These are phyloP conservation scores for Melitaea cinxia DNA, from an alignment of 1,140 invertebrate species.

Conservation along the genomic window DNA sequence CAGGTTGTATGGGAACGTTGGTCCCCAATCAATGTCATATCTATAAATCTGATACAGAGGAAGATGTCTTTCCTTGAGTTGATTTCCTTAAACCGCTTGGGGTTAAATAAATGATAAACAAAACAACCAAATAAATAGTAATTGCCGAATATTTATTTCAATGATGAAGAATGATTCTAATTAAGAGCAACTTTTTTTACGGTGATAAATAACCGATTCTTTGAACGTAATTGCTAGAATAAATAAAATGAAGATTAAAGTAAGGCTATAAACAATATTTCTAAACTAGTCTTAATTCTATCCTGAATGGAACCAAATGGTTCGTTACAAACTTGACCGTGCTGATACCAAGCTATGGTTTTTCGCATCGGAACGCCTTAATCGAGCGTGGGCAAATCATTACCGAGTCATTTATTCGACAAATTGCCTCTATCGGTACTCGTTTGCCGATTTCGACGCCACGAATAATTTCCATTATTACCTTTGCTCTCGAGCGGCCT, in stretches of 20 bases:
- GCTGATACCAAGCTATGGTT: conserved; percentile 13
- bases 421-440: conserved; percentile 68
- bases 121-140: too few relatives aligned
- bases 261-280: not conserved
- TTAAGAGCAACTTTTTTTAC: too few relatives aligned
- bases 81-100: too few relatives aligned
- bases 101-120: too few relatives aligned
- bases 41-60: too few relatives aligned
- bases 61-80: too few relatives aligned
- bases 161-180: too few relatives aligned
- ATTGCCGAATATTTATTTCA: too few relatives aligned
- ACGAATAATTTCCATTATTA: conserved; percentile 67
- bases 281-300: not conserved
- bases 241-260: not conserved
- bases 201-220: too few relatives aligned
- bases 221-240: too few relatives aligned
- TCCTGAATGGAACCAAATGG: not conserved
- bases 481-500: conserved; percentile 48
- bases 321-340: conserved; percentile 17
- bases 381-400: conserved; percentile 39
- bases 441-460: conserved; percentile 48
- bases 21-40: too few relatives aligned
- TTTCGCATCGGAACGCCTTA: conserved; percentile 25
- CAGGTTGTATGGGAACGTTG: too few relatives aligned
- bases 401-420: conserved; percentile 60